Conservation (phyloP, 2,888 invertebrate genomes). For the Ypsolopha scabrella region DNA sequence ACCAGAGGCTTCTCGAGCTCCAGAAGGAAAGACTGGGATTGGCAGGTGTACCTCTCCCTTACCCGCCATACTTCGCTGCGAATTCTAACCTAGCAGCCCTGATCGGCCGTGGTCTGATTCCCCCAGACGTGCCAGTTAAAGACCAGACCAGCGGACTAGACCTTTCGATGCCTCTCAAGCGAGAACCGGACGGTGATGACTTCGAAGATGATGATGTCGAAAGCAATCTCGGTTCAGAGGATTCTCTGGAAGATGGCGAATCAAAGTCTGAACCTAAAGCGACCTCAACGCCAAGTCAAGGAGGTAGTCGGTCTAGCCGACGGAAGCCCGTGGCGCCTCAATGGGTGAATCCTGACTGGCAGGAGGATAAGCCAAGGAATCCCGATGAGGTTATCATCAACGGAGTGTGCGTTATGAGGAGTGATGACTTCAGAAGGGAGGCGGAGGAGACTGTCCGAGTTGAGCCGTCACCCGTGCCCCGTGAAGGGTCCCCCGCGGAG, state of each 20-base stretch:
- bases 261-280: slow-evolving; percentile 71
- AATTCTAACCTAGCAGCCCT: slow-evolving; percentile 82
- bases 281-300: slow-evolving; percentile 44
- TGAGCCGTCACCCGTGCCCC: slow-evolving; percentile 80
- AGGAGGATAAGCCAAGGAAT: slow-evolving; percentile 73
- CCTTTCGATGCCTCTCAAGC: slow-evolving; percentile 87
- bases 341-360: slow-evolving; percentile 97
- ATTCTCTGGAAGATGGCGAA: slow-evolving; percentile 67
- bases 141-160: slow-evolving; percentile 89
- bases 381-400: slow-evolving; percentile 90
- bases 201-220: slow-evolving; percentile 85
- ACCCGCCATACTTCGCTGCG: slow-evolving; percentile 82
- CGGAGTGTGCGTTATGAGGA: slow-evolving; percentile 93
- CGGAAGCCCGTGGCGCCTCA: slow-evolving; percentile 97
- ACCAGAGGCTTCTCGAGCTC: slow-evolving; percentile 89
- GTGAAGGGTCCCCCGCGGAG: slow-evolving; percentile 44
- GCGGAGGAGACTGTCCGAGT: slow-evolving; percentile 80
- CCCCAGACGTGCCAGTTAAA: slow-evolving; percentile 74
- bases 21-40: slow-evolving; percentile 88
- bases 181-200: slow-evolving; percentile 81
- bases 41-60: slow-evolving; percentile 80
- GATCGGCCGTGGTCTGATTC: slow-evolving; percentile 76
- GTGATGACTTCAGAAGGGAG: slow-evolving; percentile 77
- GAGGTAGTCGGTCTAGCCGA: slow-evolving; percentile 68
- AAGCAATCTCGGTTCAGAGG: slow-evolving; percentile 80